Evolutionary conservation across 2,113 vertebrate genomes (phyloP), one percentile per base, ranked within the genome.

Genomic region (Campylomormyrus numenius): DNA sequence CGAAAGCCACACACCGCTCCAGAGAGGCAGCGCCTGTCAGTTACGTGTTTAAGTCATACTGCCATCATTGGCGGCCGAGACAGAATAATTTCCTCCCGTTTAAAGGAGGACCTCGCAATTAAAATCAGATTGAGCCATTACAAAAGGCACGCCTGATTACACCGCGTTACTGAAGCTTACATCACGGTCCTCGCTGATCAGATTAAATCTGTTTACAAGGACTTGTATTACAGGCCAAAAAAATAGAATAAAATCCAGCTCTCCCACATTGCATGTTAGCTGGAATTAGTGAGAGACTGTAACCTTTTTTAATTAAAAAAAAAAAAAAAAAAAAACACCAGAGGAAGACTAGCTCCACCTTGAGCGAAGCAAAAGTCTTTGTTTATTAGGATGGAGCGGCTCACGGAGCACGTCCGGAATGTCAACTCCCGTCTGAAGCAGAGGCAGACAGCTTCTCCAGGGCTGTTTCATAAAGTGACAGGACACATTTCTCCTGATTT

Each of bases 391-490:
- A 94, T 92, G 93, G 91, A 93, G 92, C 92, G 94, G 13, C 31
- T 48, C 13, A 27, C 94, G 93, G 93, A 93, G 92, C 92, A 92
- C 94, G 91, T 91, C 93, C 93, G 94, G 94, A 96, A 96, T 96
- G 94, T 93, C 94, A 95, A 95, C 95, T 93, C 53, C 91, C 62
- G 91, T 89, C 95, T 95, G 94, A 96, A 96, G 95, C 94, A 95
- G 95, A 94, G 95, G 94, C 94, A 94, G 93, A 93, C 93, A 77
- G n/a, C 91, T 93, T 93, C 92, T 93, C 93, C 92, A 93, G 92
- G 94, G 93, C 93, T 93, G 52, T 70, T 86, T 85, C 85, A 94
- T 90, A 92, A 93, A 92, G 92, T 95, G 94, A 93, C 94, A 94
- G 92, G 91, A 94, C 94, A 93, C 92, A 93, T 93, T 92, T 93